Evolutionary conservation across 2,888 invertebrate genomes (phyloP), one percentile per base, ranked within the genome.

Genomic region (Chloromyia formosa): DNA sequence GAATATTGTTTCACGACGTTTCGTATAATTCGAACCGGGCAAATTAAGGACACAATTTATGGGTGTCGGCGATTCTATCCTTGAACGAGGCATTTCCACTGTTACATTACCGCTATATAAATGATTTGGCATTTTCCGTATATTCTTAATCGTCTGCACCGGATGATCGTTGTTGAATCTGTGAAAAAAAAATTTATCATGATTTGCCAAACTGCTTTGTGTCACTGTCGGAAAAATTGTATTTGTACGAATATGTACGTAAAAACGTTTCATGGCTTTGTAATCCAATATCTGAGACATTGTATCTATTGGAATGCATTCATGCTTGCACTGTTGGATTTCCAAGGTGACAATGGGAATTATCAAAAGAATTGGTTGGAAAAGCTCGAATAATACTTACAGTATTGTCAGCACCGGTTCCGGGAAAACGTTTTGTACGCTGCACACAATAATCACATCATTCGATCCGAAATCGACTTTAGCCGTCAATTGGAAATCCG

Each of bases 41-140:
- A 85, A 81, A 80, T 83, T 83, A 81, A 85, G 83, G 81, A 85
- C 83, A 82, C 85, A 85, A 79, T 84, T 84, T 78, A 85, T 85
- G 81, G 85, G 85, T 80, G 85, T 86, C 79, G 86, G 86, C 77
- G 85, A 85, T 79, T 84, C 84, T 75, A 85, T 80, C 78, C 83
- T 22, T 1, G 20, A 22, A 2, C 73, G 73, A 20, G 60, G 62
- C 12, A 73, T 23, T 27, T 61, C 60, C 12, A 62, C 62, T 1
- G 61, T 22, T 3, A 73, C 73, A 45, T 60, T 61, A 10, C 73
- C 61, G 16, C 58, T 62, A 14, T 45, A 73, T 22, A 73, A 49
- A 35, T 62, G 49, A 45, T 73, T 73, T n/a, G 61, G 49, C 58
- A 56, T 42, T 73, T 45, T 60, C 35, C 18, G 14, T n/a, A 73